Conservation (phyloP, 1,140 invertebrate genomes). For the Brachionus calyciflorus region DNA sequence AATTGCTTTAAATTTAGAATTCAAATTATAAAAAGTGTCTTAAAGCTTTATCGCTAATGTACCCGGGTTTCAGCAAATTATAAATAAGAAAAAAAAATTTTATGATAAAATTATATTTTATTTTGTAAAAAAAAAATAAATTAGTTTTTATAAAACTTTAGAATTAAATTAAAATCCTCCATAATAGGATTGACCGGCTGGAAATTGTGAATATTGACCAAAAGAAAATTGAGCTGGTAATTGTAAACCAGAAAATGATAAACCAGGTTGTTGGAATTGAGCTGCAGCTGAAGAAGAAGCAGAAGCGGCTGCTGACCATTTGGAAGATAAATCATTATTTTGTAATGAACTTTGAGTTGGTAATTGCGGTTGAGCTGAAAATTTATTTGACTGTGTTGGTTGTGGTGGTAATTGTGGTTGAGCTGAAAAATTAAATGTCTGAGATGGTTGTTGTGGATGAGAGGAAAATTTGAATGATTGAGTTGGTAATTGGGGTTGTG, state of each 20-base stretch:
- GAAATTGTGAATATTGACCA: neutral
- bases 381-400: neutral
- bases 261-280: neutral
- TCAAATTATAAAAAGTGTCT: too few species aligned
- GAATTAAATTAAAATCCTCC: too few species aligned
- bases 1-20: too few species aligned
- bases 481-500: neutral
- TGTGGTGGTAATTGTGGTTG: neutral
- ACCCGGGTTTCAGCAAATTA: too few species aligned
- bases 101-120: too few species aligned
- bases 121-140: too few species aligned
- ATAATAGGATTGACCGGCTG: neutral
- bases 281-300: neutral
- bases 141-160: too few species aligned
- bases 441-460: neutral
- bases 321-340: neutral
- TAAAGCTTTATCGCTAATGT: too few species aligned
- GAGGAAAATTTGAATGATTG: neutral
- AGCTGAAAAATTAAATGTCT: slow-evolving; percentile 9
- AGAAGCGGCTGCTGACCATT: neutral
- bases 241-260: neutral
- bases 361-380: too few species aligned
- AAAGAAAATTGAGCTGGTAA: neutral
- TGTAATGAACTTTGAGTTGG: neutral
- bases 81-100: too few species aligned